A percentile compares a stretch with the other conserved stretches of the same genome.
Evolutionary conservation across 2,888 invertebrate genomes (phyloP).

Genomic region (Temnothorax unifasciatus): DNA sequence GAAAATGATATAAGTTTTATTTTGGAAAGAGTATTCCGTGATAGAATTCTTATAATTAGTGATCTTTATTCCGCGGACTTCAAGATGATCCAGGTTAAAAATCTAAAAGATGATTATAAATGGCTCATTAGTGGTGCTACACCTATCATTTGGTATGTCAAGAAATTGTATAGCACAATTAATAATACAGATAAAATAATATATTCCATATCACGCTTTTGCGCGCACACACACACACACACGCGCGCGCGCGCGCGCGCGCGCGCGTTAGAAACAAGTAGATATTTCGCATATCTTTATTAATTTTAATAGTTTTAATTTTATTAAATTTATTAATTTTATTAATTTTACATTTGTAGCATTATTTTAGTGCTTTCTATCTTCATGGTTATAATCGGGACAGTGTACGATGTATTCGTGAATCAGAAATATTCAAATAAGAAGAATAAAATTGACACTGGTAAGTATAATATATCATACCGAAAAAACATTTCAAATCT

Average conservation of each 20-base stretch:
- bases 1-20: slow-evolving; percentile 83
- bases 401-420: slow-evolving; percentile 81
- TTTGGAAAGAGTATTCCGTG: slow-evolving; percentile 80
- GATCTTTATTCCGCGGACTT: slow-evolving; percentile 84
- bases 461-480: slow-evolving; percentile 35
- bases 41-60: slow-evolving; percentile 81
- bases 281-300: not conserved
- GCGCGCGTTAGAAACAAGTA: not conserved
- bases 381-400: slow-evolving; percentile 80
- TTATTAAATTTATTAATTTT: not conserved
- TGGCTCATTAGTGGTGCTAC: slow-evolving; percentile 82
- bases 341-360: slow-evolving; percentile 70
- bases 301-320: too few relatives aligned
- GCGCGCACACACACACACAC: too few relatives aligned
- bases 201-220: too few relatives aligned
- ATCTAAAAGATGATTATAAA: slow-evolving; percentile 78
- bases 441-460: slow-evolving; percentile 66
- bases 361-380: slow-evolving; percentile 72
- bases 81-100: slow-evolving; percentile 81
- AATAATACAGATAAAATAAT: slow-evolving; percentile 1
- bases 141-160: slow-evolving; percentile 83
- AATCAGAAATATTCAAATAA: slow-evolving; percentile 71
- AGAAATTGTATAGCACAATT: not conserved
- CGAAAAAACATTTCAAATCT: not conserved
- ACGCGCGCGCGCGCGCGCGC: too few relatives aligned